Evolutionary conservation across 2,797 vertebrate species (phyloP).

Genomic region (Potorous gilbertii): DNA sequence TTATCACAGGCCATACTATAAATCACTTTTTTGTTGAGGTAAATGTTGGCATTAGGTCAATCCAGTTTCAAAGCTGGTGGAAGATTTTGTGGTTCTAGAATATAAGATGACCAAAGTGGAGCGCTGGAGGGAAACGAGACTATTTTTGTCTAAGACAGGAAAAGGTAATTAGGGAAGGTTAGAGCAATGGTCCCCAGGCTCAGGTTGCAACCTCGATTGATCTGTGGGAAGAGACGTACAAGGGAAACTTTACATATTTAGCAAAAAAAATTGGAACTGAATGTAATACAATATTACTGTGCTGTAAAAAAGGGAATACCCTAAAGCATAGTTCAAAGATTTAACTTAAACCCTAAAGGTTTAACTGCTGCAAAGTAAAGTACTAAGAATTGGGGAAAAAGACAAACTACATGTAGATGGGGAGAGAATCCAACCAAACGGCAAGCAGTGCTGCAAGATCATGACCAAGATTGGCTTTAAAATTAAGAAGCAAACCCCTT

Average conservation of each 20-base stretch:
- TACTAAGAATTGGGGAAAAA: neutral
- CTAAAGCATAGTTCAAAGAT: neutral
- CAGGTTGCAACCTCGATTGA: neutral
- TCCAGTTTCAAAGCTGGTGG: neutral
- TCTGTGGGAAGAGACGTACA: neutral
- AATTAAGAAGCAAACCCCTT: neutral
- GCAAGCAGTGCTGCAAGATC: neutral
- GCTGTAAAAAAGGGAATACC: neutral
- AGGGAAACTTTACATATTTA: neutral
- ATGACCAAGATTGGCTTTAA: neutral
- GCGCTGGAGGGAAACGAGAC: neutral
- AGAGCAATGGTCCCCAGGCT: neutral
- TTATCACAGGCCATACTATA: too few relatives aligned
- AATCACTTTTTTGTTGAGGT: neutral
- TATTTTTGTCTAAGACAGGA: neutral
- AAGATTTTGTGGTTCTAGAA: neutral
- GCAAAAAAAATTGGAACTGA: neutral
- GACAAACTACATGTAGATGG: neutral
- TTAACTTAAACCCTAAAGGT: too few relatives aligned
- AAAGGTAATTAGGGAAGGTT: neutral
- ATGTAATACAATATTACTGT: neutral
- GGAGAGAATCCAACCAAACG: neutral
- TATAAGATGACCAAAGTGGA: neutral
- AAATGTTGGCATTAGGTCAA: neutral
- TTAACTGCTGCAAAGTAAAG: neutral